phyloP scores from a whole-genome alignment of 2,113 vertebrate species.

The Ibidorhyncha struthersii region DNA sequence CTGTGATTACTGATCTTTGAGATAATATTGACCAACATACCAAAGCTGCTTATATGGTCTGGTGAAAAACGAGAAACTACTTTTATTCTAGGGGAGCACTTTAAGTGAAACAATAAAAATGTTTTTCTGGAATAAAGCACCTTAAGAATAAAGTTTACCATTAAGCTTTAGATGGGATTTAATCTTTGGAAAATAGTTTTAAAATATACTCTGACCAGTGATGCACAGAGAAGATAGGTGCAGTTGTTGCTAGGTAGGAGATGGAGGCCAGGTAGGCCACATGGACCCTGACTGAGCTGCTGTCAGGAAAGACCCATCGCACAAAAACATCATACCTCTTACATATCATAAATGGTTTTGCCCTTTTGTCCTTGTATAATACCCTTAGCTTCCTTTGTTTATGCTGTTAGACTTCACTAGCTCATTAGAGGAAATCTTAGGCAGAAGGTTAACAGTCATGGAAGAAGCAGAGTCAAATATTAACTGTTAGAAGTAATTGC shows the following conservation, averaged over 20 bases:
- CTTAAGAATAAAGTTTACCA: background rate
- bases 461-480: background rate
- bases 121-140: background rate
- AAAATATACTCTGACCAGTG: background rate
- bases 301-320: background rate
- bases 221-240: background rate
- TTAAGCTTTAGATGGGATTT: background rate
- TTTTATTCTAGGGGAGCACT: background rate
- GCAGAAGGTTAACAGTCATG: background rate
- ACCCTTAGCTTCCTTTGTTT: background rate
- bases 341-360: background rate
- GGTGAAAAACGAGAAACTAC: background rate
- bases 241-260: background rate
- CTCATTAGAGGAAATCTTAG: background rate
- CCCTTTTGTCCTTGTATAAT: background rate
- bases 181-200: background rate
- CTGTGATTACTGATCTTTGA: background rate
- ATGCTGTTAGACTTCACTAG: background rate
- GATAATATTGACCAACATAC: background rate
- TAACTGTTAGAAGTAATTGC: background rate
- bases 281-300: background rate
- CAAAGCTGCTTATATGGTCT: background rate
- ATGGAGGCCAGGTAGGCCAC: background rate
- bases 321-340: background rate
- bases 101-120: background rate